Percentiles rank a stretch among this genome's conserved stretches.
Evolutionary conservation across 2,888 invertebrate species (phyloP).

Genomic region (Marasmarcha lunaedactyla): DNA sequence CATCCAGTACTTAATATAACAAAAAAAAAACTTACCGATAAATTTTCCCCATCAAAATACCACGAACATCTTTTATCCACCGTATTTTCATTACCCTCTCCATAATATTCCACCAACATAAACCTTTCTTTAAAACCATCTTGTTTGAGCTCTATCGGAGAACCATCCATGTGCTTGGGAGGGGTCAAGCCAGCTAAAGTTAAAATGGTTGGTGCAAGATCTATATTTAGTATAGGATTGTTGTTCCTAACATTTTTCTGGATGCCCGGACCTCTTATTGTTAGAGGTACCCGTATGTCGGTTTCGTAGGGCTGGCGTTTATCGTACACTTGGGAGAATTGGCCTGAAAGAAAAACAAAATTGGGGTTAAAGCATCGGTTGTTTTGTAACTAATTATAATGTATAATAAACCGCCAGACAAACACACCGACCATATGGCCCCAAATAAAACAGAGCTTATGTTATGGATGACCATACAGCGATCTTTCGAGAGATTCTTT

Average conservation of each 20-base stretch:
- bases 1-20: too few relatives aligned
- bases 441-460: too few relatives aligned
- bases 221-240: conserved; percentile 79
- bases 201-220: conserved; percentile 86
- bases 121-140: conserved; percentile 38
- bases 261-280: conserved; percentile 82
- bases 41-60: conserved; percentile 58
- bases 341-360: conserved; percentile 72
- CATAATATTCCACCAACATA: conserved; percentile 85
- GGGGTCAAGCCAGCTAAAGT: conserved; percentile 73
- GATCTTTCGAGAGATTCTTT: too few relatives aligned
- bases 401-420: too few relatives aligned
- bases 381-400: too few relatives aligned
- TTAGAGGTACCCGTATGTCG: conserved; percentile 85
- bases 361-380: too few relatives aligned
- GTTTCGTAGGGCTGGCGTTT: conserved; percentile 93
- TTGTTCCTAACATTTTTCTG: conserved; percentile 45
- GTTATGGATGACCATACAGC: too few relatives aligned
- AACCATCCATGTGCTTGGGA: conserved; percentile 73
- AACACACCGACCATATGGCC: too few relatives aligned
- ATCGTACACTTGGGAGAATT: conserved; percentile 89
- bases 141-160: conserved; percentile 23
- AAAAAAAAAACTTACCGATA: conserved; percentile 74
- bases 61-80: conserved; percentile 75
- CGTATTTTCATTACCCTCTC: conserved; percentile 74